A percentile compares a stretch with the other conserved stretches of the same genome.
Evolutionary conservation across 2,888 invertebrate species (phyloP).

Genomic region (Osedax fenrisi): DNA sequence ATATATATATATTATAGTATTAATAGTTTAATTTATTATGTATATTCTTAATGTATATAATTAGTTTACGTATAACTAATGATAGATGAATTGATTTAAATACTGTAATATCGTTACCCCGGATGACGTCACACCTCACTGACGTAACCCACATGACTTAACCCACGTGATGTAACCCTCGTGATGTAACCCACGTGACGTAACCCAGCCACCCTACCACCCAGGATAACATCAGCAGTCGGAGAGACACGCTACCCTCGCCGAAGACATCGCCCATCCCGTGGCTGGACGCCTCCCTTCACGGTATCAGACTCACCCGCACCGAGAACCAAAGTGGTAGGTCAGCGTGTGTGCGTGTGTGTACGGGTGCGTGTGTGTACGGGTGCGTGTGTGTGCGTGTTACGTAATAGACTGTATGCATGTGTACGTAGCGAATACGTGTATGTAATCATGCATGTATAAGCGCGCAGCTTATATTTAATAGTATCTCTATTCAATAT

Average conservation of each 20-base stretch:
- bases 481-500: too few species aligned
- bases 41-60: too few species aligned
- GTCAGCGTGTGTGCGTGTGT: neutral
- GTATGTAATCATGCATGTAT: too few species aligned
- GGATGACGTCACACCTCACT: too few species aligned
- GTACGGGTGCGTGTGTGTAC: neutral
- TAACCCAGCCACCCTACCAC: neutral
- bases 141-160: neutral
- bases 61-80: too few species aligned
- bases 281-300: constrained; percentile 32
- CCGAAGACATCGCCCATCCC: constrained; percentile 35
- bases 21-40: too few species aligned
- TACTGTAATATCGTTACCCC: too few species aligned
- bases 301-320: constrained; percentile 28
- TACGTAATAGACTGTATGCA: neutral
- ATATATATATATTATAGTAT: too few species aligned
- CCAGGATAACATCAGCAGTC: constrained; percentile 29
- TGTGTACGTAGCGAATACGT: too few species aligned
- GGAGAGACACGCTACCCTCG: constrained; percentile 34
- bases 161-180: neutral
- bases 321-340: neutral
- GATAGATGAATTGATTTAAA: too few species aligned
- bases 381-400: neutral
- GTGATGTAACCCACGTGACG: neutral
- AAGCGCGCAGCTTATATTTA: too few species aligned